Percentiles rank a stretch among this genome's conserved stretches.
Evolutionary conservation across 2,888 invertebrate genomes (phyloP).

Genomic region (Drosophila neutralis): DNA sequence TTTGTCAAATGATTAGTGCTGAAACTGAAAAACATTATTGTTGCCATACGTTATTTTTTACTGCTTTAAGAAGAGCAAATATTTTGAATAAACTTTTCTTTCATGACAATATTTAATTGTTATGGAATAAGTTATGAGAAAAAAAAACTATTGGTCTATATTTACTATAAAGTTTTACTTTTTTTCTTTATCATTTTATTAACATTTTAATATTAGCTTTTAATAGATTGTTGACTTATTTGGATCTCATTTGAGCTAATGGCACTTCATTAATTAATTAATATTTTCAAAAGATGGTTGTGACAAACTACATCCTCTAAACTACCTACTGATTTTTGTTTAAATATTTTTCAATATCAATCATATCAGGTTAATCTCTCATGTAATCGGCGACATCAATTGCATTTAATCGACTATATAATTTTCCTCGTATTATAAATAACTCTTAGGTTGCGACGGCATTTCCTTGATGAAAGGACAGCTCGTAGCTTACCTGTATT

Average conservation of each 20-base stretch:
- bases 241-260: background rate
- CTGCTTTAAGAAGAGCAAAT: background rate
- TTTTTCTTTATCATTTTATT: too few species aligned
- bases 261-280: background rate
- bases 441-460: background rate
- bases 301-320: background rate
- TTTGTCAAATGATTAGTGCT: background rate
- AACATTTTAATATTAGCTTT: background rate
- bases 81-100: background rate
- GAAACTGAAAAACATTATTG: constrained; percentile 1
- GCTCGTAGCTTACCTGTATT: constrained; percentile 86
- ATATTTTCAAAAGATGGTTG: background rate
- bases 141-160: background rate
- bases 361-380: background rate
- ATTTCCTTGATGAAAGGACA: background rate
- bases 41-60: background rate
- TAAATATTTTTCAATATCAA: background rate
- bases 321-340: background rate
- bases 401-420: background rate
- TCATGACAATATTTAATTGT: background rate
- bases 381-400: background rate
- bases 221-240: background rate
- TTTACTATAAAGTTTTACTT: fast-evolving
- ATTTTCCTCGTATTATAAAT: background rate
- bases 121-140: background rate